Base-by-base conservation (phyloP, 2,888 invertebrate genomes). In the Miltochrista miniata region DNA sequence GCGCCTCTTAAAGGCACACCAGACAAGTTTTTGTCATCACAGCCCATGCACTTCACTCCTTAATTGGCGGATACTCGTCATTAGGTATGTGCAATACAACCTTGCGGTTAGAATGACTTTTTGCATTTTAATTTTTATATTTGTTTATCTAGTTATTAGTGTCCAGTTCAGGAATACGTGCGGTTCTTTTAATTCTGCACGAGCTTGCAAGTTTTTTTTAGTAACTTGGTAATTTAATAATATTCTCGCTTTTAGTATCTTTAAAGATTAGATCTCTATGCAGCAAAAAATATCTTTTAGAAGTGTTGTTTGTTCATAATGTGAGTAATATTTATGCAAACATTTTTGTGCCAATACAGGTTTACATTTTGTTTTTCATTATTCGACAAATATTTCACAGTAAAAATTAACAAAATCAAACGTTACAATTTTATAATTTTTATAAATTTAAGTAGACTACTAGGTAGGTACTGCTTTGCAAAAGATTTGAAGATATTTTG, bases 31-130 rank as follows among this genome's bases (percentile, higher is more conserved):
- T 90, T 90, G 87, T 85, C 81, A 74, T 85, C 81, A 74, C 69
- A 48, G 69, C 53, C 64, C 68, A 51, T 63, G 68, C 70, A 61
- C 67, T 64, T 63, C 62, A 67, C 72, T 67, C 70, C 67, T 86
- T 90, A 90, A 89, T 89, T 89, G 88, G 84, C 87, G 86, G 85
- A 86, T 85, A 85, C 81, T 76, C 83, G 70, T 86, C 83, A 85
- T 88, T 89, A 89, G 81, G 75, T 79, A 81, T 79, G 72, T 77
- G 72, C 71, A 65, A 66, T 69, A 69, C 68, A 61, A 67, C 65
- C 69, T 65, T 69, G 72, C 59, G 74, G 74, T 78, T 79, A 81
- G 77, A 79, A 71, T 69, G 59, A 57, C 59, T 68, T 68, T 64
- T 69, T 65, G 59, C 64, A 66, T 68, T 65, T 68, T 65, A 69